Base-by-base conservation (phyloP, 1,140 invertebrate genomes). In the Venustaconcha ellipsiformis region DNA sequence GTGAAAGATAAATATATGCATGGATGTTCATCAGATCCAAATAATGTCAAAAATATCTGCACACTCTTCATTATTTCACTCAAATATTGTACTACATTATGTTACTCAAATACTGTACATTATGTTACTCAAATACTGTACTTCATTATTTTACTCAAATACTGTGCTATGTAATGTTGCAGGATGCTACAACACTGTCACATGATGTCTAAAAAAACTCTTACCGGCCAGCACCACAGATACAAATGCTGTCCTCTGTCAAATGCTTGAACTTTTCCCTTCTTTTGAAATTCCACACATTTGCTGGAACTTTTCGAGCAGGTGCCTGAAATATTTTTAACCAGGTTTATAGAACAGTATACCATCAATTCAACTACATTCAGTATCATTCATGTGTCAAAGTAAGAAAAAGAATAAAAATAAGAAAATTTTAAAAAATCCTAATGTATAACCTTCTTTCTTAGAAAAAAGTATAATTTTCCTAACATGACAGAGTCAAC, bases 141-240 rank as follows among this genome's bases (percentile, higher is more conserved):
- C 18, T 71, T 30, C 26, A 4, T 30, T 30, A 30, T 30, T 2
- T 30, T 30, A 60, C 62, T 37, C 37, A 71, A 62, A 62, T 12
- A 64, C 23, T 23, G 14, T n/a, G 6, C 57, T n/a, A 60, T 60
- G 8, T 62, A 62, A 62, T n/a, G 23, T 62, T 18, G 59, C 13
- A 12, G 8, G 8, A 62, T 62, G 23, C 5, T 62, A n/a, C 18
- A 8, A 11, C 4, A n/a, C 59, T 11, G 23, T n/a, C 20, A n/a
- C 6, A 18, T 60, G 13, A n/a, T 60, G 13, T 60, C 4, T 18
- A n/a, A 18, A n/a, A 17, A 13, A n/a, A 17, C 6, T 13, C 79
- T 80, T 84, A 90, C 89, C 85, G 87, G 78, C 89, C 89, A 81
- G 89, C 87, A 14, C 89, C 89, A 86, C 89, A 90, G 37, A 84